These are phyloP conservation scores for Drosophila baimaii DNA, from an alignment of 1,140 invertebrate species.

Conservation along the genomic window DNA sequence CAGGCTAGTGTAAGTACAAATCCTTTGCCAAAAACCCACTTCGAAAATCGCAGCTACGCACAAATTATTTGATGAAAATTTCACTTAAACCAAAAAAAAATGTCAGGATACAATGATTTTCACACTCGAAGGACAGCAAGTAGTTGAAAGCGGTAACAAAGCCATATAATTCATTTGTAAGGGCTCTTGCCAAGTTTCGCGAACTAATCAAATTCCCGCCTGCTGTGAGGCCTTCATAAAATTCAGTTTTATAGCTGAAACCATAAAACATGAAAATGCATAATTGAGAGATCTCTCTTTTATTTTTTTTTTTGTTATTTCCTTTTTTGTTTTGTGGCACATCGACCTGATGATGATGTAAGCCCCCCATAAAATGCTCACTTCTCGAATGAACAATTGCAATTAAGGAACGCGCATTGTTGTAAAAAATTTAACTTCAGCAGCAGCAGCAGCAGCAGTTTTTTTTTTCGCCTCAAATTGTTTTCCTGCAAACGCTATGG, in stretches of 20 bases:
- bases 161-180: not conserved
- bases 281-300: conserved; percentile 6
- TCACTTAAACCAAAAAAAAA: not conserved
- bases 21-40: not conserved
- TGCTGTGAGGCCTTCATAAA: conserved; percentile 6
- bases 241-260: conserved; percentile 15
- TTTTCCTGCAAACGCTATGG: conserved; percentile 2
- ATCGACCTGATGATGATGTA: conserved; percentile 19
- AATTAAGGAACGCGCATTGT: conserved; percentile 15
- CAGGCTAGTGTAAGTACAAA: not conserved
- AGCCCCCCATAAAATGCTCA: conserved; percentile 20
- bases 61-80: conserved; percentile 3
- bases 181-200: conserved; percentile 1
- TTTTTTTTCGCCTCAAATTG: conserved; percentile 12
- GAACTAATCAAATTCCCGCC: conserved; percentile 13
- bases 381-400: conserved; percentile 21
- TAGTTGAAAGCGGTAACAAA: not conserved
- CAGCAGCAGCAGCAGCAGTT: conserved; percentile 1
- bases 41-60: not conserved
- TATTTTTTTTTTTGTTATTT: not conserved
- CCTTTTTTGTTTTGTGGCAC: not conserved
- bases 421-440: conserved; percentile 20
- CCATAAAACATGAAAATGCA: conserved; percentile 17
- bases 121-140: conserved; percentile 2
- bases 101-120: not conserved